These are phyloP conservation scores for Phymastichus coffea DNA, from an alignment of 1,140 invertebrate species.

Conservation along the genomic window DNA sequence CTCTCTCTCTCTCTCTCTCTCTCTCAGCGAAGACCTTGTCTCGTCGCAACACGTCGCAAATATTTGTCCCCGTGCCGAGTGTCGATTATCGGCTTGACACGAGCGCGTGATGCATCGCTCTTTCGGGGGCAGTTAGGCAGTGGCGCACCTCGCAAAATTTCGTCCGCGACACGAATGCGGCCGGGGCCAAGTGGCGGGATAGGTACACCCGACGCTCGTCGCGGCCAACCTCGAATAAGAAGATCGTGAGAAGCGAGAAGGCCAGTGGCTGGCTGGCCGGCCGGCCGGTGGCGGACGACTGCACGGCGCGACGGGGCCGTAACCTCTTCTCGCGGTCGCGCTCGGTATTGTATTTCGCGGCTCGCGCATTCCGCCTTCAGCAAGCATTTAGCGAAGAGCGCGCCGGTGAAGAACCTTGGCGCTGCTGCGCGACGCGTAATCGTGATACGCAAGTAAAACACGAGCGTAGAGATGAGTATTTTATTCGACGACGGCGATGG, in stretches of 20 bases:
- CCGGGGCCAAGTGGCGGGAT: no score
- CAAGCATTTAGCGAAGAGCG: neutral
- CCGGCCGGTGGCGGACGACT: neutral
- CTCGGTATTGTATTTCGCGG: slow-evolving; percentile 17
- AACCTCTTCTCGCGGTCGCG: neutral
- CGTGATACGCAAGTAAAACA: neutral
- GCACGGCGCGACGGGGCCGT: neutral
- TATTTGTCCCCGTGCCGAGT: slow-evolving; percentile 7
- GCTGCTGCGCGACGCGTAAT: neutral
- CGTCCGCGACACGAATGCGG: no score
- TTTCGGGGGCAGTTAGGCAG: no score
- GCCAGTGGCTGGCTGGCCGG: neutral
- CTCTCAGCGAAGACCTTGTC: no score
- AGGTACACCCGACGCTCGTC: neutral
- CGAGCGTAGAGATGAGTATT: neutral
- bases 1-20: no score
- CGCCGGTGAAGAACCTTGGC: slow-evolving; percentile 6
- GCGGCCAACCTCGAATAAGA: neutral
- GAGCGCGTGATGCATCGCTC: no score
- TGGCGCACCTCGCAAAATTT: no score
- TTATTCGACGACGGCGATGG: slow-evolving; percentile 5
- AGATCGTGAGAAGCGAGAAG: neutral
- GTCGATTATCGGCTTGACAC: no score
- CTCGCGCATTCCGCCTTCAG: slow-evolving; percentile 4
- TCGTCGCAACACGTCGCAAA: slow-evolving; percentile 5